Conservation (phyloP, 2,888 invertebrate species). For the Heliconius cydno region DNA sequence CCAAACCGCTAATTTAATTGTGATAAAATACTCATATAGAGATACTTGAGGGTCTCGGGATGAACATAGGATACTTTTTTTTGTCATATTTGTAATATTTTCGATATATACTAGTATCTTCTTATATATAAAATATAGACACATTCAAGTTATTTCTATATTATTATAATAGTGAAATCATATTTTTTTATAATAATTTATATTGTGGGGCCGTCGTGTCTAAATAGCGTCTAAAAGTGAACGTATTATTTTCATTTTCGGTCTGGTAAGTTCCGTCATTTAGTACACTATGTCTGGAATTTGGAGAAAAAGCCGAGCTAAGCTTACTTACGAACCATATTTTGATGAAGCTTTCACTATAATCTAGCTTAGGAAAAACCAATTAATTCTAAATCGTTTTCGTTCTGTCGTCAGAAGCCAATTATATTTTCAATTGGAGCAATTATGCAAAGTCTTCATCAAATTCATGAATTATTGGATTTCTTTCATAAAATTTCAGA, state of each 20-base stretch:
- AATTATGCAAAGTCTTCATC: constrained; percentile 7
- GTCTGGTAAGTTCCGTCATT: background rate
- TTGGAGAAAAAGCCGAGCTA: background rate
- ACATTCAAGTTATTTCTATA: too few species aligned
- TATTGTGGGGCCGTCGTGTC: background rate
- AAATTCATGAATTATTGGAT: background rate
- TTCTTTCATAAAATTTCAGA: background rate
- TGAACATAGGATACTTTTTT: too few species aligned
- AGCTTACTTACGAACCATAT: background rate
- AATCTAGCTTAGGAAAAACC: constrained; percentile 9
- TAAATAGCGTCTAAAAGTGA: background rate
- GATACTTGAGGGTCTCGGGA: too few species aligned
- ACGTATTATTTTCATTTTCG: background rate
- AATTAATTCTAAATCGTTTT: background rate
- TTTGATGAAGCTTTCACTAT: background rate
- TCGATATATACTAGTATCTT: too few species aligned
- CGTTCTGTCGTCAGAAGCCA: constrained; percentile 4
- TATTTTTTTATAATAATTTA: background rate
- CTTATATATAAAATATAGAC: too few species aligned
- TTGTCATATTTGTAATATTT: too few species aligned
- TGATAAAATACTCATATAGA: too few species aligned
- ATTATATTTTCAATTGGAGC: constrained; percentile 2
- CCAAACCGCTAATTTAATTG: too few species aligned
- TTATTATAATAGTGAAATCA: background rate
- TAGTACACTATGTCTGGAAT: background rate